Evolutionary conservation across 2,797 vertebrate species (phyloP).

Genomic region (Okamejei kenojei): DNA sequence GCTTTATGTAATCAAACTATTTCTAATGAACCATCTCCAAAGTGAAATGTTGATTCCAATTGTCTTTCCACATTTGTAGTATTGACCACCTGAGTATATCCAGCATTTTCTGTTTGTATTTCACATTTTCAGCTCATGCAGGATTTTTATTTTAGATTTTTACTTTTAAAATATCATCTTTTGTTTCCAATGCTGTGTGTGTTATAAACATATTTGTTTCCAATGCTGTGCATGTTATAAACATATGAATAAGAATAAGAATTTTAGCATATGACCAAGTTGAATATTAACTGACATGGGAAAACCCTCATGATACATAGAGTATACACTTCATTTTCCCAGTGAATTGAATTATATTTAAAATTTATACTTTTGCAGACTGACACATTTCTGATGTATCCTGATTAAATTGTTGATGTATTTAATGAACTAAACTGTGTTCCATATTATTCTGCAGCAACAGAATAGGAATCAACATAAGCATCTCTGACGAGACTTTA

Average conservation of each 20-base stretch:
- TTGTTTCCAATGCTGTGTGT: not conserved
- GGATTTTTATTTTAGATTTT: no score
- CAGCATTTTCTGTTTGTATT: no score
- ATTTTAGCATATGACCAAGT: not conserved
- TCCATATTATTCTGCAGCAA: not conserved
- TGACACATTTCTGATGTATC: not conserved
- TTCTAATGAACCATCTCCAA: no score
- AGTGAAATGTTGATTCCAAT: no score
- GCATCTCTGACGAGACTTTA: not conserved
- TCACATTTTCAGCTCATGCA: no score
- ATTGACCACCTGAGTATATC: no score
- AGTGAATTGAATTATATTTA: constrained; percentile 24
- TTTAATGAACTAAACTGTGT: constrained; percentile 16
- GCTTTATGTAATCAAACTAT: not conserved
- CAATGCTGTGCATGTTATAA: no score
- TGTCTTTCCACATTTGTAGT: no score
- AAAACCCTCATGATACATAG: not conserved
- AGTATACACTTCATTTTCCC: not conserved
- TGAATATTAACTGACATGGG: not conserved
- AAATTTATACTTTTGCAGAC: constrained; percentile 8
- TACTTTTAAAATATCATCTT: not conserved
- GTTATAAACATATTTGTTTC: not conserved
- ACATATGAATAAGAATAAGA: not conserved
- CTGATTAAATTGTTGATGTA: constrained; percentile 26
- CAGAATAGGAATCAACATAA: not conserved